Percentiles rank a stretch among this genome's conserved stretches.
Evolutionary conservation across 2,888 invertebrate genomes (phyloP).

Genomic region (Chrysopilus asiliformis): DNA sequence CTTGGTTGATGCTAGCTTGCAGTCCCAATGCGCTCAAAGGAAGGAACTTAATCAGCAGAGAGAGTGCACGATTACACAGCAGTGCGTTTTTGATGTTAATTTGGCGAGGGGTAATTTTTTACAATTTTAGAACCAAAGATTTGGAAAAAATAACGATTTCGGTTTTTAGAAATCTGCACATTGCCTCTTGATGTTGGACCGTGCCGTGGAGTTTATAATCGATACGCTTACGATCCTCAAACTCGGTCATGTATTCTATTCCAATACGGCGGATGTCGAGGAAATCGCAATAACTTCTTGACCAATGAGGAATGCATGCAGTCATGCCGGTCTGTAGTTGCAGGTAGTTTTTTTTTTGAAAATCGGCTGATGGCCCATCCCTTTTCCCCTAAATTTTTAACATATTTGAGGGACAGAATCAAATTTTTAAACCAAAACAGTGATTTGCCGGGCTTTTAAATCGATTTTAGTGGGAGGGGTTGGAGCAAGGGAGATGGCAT

Average conservation of each 20-base stretch:
- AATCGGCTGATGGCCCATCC: no score
- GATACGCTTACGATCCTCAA: conserved; percentile 71
- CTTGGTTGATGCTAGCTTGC: conserved; percentile 49
- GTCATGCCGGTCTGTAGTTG: no score
- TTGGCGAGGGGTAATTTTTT: conserved; percentile 56
- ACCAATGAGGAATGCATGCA: conserved; percentile 61
- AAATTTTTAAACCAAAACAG: no score
- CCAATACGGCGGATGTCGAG: conserved; percentile 78
- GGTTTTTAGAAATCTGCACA: conserved; percentile 49
- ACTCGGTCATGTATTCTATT: conserved; percentile 74
- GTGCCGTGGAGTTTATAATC: conserved; percentile 73
- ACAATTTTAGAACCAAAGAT: neutral
- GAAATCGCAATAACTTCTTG: conserved; percentile 84
- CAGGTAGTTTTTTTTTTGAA: no score
- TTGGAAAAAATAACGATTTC: neutral
- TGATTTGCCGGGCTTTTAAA: no score
- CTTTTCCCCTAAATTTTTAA: no score
- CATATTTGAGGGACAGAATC: no score
- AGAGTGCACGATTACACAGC: conserved; percentile 50
- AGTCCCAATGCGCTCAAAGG: conserved; percentile 50
- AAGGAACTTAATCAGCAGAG: conserved; percentile 64
- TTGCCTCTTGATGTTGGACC: conserved; percentile 67
- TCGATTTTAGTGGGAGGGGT: no score
- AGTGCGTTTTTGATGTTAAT: conserved; percentile 57
- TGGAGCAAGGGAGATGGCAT: no score